Percentiles rank a stretch among this genome's conserved stretches.
Conservation (phyloP, 2,113 vertebrate genomes). For the Microcebus jonahi region DNA sequence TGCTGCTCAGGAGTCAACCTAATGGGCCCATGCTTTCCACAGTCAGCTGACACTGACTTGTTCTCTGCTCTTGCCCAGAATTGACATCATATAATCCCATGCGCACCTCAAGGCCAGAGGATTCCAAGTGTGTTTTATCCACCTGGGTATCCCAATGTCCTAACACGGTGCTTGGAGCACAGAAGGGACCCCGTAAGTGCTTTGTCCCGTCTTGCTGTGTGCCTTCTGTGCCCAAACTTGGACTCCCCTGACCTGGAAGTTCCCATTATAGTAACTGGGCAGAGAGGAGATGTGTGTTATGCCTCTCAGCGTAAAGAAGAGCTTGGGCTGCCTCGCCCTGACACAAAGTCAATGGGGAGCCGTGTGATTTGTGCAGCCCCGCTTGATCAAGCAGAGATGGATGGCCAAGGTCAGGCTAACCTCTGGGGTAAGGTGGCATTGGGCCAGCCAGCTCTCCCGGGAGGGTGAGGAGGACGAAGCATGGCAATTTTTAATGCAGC, state of each 20-base stretch:
- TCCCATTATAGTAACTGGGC: neutral
- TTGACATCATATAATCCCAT: neutral
- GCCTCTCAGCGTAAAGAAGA: constrained; percentile 52
- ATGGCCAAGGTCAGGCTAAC: constrained; percentile 41
- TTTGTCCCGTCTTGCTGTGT: neutral
- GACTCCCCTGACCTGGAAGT: neutral
- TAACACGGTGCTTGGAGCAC: neutral
- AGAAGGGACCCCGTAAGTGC: neutral
- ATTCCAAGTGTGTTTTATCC: neutral
- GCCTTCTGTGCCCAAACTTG: neutral
- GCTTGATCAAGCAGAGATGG: constrained; percentile 49
- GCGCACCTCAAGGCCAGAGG: neutral
- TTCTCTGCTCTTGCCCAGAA: neutral
- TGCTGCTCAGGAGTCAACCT: neutral
- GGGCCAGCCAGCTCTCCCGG: neutral
- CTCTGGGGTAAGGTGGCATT: neutral
- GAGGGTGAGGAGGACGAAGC: neutral
- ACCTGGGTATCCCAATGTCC: neutral
- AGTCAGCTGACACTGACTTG: neutral
- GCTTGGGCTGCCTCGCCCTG: constrained; percentile 9
- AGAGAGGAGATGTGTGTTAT: neutral
- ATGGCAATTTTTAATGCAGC: neutral
- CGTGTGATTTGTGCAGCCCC: constrained; percentile 35
- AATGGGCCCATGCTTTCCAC: neutral
- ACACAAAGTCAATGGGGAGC: constrained; percentile 54